phyloP scores from a whole-genome alignment of 2,888 invertebrate genomes.

The Lissonota sp. region DNA sequence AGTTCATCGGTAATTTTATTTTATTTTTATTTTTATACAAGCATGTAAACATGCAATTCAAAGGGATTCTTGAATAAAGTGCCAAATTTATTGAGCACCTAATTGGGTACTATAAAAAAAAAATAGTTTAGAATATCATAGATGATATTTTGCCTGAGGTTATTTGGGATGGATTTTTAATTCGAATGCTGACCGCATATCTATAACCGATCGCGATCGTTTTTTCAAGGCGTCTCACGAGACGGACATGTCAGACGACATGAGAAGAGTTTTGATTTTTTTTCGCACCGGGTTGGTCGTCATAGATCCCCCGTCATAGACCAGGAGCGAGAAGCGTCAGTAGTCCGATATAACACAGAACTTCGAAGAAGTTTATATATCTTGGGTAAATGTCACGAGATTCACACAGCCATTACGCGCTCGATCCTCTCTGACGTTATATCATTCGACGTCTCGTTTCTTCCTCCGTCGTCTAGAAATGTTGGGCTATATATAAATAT shows the following conservation, averaged over 20 bases:
- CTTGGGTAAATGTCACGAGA: constrained; percentile 78
- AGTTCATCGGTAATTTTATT: no score
- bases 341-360: constrained; percentile 29
- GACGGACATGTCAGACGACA: constrained; percentile 32
- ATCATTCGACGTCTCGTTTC: constrained; percentile 65
- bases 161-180: neutral
- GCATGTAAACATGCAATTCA: no score
- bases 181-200: constrained; percentile 2
- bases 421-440: constrained; percentile 62
- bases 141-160: no score
- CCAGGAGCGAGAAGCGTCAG: constrained; percentile 47
- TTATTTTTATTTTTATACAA: no score
- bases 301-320: constrained; percentile 20
- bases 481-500: constrained; percentile 5
- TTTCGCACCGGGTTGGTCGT: neutral
- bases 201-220: neutral
- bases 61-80: no score
- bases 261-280: constrained; percentile 38
- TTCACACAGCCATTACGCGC: constrained; percentile 80
- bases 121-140: no score
- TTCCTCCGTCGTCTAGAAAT: constrained; percentile 39
- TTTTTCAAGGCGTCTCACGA: neutral
- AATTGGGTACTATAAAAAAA: no score
- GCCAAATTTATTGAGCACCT: no score
- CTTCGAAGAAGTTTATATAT: constrained; percentile 64